These are phyloP conservation scores for Metacarcinus magister DNA, from an alignment of 2,888 invertebrate species.

Conservation along the genomic window DNA sequence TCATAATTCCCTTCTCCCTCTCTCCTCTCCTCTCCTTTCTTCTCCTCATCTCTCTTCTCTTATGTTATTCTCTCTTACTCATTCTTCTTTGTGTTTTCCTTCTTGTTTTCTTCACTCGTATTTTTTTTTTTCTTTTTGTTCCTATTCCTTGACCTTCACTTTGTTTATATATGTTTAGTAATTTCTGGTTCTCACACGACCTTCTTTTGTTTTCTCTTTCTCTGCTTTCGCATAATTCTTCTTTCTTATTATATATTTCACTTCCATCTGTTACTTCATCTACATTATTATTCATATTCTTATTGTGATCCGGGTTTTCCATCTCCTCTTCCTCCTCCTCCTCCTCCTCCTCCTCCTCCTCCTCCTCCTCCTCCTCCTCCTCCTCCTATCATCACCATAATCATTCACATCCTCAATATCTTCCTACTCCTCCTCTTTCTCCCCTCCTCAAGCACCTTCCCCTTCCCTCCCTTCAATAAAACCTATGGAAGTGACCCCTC, in stretches of 20 bases:
- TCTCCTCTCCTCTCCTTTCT: not conserved
- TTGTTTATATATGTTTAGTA: not conserved
- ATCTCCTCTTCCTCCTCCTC: not conserved
- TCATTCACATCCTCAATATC: not conserved
- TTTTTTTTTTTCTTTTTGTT: not conserved
- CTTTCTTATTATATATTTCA: not conserved
- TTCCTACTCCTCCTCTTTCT: not conserved
- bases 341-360: not conserved
- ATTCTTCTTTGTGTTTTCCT: not conserved
- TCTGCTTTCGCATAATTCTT: not conserved
- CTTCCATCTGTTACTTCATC: too few species aligned
- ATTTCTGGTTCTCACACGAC: too few species aligned
- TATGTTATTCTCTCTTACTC: not conserved
- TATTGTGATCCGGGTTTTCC: not conserved
- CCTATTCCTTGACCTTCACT: not conserved
- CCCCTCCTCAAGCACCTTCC: not conserved
- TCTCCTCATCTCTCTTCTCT: not conserved
- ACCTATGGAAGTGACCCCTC: not conserved
- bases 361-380: not conserved
- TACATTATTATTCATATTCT: not conserved
- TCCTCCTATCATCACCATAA: not conserved
- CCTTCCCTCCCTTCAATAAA: not conserved
- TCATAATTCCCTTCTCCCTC: not conserved
- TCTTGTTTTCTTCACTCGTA: not conserved
- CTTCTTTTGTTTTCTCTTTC: not conserved